These are phyloP conservation scores for Iselma pallidipennis DNA, from an alignment of 2,888 invertebrate species.

Conservation along the genomic window DNA sequence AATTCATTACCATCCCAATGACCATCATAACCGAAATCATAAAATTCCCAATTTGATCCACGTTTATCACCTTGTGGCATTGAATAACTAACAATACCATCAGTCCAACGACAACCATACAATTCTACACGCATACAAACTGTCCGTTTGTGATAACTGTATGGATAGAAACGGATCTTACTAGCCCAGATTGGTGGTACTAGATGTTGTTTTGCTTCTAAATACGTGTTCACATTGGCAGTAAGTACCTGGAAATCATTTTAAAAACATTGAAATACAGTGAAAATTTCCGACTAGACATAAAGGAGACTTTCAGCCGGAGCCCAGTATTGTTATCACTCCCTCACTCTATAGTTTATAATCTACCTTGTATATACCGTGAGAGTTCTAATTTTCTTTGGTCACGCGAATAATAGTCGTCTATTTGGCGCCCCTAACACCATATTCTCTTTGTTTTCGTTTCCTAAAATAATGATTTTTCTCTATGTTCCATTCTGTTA, in stretches of 20 bases:
- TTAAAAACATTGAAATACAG: not conserved
- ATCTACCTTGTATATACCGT: constrained; percentile 24
- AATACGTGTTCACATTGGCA: constrained; percentile 85
- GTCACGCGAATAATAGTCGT: constrained; percentile 37
- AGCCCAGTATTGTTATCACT: constrained; percentile 25
- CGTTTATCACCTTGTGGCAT: constrained; percentile 88
- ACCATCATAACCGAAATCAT: constrained; percentile 86
- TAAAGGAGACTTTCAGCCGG: constrained; percentile 13
- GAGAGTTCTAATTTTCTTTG: constrained; percentile 35
- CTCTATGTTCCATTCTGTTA: not conserved
- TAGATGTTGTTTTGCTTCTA: constrained; percentile 75
- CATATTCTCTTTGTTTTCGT: not conserved
- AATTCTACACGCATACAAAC: constrained; percentile 92
- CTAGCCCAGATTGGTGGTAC: constrained; percentile 86
- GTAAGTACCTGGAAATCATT: constrained; percentile 69
- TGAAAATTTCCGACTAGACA: constrained; percentile 4
- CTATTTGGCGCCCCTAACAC: constrained; percentile 33
- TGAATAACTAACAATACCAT: constrained; percentile 81
- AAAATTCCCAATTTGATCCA: constrained; percentile 78
- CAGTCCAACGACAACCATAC: constrained; percentile 86
- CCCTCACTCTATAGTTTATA: constrained; percentile 31
- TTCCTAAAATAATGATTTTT: not conserved
- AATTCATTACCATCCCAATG: constrained; percentile 72
- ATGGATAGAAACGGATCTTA: constrained; percentile 82
- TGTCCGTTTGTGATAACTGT: constrained; percentile 80